phyloP scores from a whole-genome alignment of 2,797 vertebrate species.

The Salmo trutta region DNA sequence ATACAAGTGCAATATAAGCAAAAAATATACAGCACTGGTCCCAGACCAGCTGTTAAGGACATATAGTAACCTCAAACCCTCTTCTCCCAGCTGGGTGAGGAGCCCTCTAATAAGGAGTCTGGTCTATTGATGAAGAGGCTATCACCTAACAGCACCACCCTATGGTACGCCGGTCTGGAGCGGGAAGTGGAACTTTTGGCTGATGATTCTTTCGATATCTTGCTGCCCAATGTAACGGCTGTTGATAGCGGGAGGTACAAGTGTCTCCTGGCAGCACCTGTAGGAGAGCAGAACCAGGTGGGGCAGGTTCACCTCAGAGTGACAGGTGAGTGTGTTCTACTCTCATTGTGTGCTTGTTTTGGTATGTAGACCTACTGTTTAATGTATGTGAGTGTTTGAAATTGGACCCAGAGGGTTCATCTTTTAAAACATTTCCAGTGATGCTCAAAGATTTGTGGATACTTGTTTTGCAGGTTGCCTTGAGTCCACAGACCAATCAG shows the following conservation, averaged over 20 bases:
- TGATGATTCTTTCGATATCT: conserved; percentile 31
- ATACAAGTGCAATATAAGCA: background rate
- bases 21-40: background rate
- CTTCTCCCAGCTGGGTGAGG: conserved; percentile 35
- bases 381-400: background rate
- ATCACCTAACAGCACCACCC: background rate
- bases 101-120: conserved; percentile 3
- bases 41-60: background rate
- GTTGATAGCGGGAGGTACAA: conserved; percentile 58
- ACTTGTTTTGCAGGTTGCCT: conserved; percentile 51
- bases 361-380: background rate
- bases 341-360: background rate
- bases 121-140: conserved; percentile 46
- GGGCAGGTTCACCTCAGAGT: conserved; percentile 53
- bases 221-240: conserved; percentile 58
- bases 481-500: rapidly evolving
- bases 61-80: background rate
- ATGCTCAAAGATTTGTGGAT: background rate
- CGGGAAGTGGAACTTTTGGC: conserved; percentile 36
- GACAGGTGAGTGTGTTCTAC: conserved; percentile 54
- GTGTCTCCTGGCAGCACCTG: conserved; percentile 65
- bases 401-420: background rate
- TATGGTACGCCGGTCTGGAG: conserved; percentile 16
- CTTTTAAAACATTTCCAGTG: background rate
- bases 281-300: conserved; percentile 67